Conservation (phyloP, 1,140 invertebrate species). For the Bombus pyrosoma region DNA sequence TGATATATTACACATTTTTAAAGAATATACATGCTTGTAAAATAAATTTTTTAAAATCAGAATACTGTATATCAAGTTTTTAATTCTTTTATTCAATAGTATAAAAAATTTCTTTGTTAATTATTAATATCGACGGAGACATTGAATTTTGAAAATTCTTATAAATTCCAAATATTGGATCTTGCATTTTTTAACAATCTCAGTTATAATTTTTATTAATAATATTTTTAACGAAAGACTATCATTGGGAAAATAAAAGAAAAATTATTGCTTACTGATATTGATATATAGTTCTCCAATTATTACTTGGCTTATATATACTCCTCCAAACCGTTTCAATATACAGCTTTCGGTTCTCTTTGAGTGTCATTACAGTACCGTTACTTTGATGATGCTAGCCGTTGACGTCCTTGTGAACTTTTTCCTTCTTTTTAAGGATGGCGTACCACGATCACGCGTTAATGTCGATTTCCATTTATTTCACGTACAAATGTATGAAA, state of each 20-base stretch:
- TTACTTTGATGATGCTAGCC: conserved; percentile 32
- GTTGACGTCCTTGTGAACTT: conserved; percentile 26
- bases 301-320: not conserved
- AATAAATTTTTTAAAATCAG: too few species aligned
- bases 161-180: not conserved
- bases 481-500: not conserved
- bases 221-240: not conserved
- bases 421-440: conserved; percentile 12
- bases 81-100: not conserved
- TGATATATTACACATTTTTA: too few species aligned
- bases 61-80: not conserved
- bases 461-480: conserved; percentile 14
- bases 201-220: not conserved
- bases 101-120: not conserved
- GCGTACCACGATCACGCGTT: not conserved
- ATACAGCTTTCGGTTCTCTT: not conserved
- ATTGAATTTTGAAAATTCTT: not conserved
- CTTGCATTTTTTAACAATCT: not conserved
- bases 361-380: conserved; percentile 36
- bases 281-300: not conserved
- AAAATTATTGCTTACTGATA: not conserved
- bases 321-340: not conserved
- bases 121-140: not conserved
- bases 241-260: not conserved
- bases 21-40: too few species aligned